These are phyloP conservation scores for Nettapus auritus DNA, from an alignment of 2,113 vertebrate genomes.

Conservation along the genomic window DNA sequence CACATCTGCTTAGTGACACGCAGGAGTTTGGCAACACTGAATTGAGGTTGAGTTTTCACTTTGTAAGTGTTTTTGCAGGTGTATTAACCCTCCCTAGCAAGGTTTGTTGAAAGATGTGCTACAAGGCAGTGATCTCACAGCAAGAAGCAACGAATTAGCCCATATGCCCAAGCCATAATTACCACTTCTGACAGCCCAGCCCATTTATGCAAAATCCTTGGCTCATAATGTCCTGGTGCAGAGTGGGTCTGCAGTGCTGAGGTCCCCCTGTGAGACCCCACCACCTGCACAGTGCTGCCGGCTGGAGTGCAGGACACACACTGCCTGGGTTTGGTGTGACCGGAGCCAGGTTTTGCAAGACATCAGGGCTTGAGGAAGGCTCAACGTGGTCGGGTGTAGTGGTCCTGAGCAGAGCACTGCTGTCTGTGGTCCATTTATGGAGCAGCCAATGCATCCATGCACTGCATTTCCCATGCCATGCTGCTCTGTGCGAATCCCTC, in stretches of 20 bases:
- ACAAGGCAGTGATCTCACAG: background rate
- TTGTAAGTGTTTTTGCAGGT: background rate
- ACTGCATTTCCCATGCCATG: background rate
- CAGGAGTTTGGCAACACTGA: background rate
- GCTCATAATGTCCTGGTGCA: rapidly evolving
- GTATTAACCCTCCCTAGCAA: background rate
- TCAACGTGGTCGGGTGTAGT: rapidly evolving
- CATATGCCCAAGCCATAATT: background rate
- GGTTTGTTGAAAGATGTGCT: background rate
- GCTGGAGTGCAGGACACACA: background rate
- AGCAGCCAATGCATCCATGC: background rate
- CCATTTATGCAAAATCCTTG: background rate
- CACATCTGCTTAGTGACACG: rapidly evolving
- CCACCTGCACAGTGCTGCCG: background rate
- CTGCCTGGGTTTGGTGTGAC: background rate
- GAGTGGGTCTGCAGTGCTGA: background rate
- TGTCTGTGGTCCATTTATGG: rapidly evolving
- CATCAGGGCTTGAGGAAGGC: background rate
- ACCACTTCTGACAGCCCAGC: rapidly evolving
- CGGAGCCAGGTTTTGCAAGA: background rate
- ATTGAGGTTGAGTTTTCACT: background rate
- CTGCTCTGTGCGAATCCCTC: background rate
- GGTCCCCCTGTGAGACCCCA: rapidly evolving
- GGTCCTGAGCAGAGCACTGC: background rate
- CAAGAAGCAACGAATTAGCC: background rate